Base-by-base conservation (phyloP, 1,140 invertebrate species). In the Apis dorsata region DNA sequence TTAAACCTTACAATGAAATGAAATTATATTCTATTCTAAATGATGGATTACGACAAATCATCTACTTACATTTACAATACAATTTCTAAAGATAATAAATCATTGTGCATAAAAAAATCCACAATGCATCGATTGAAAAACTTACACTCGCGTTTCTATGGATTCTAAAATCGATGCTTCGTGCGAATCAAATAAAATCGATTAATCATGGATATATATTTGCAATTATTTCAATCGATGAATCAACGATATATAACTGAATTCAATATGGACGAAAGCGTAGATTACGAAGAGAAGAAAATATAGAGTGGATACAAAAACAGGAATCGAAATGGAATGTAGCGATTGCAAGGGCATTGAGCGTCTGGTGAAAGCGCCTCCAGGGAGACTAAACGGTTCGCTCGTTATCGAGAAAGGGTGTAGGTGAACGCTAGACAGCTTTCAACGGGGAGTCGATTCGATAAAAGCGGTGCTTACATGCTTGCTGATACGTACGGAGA, bases 311-410 rank as follows among this genome's bases (percentile, higher is more conserved):
- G 13, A 44, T 5, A 28, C 2, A 28, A 34, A 53, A 1, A 12
- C 24, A 21, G 13, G 24, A 62, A 13, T 62, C 5, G 53, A 59
- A 73, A 73, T 71, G 19, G 69, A 65, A 55, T 44, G n/a, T 17
- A 28, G 7, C 11, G 19, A 24, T 65, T 60, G 66, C 3, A 21
- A 28, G 15, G 51, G 24, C 7, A 28, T 34, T 19, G 24, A 49
- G 24, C 28, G 44, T 49, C 59, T 72, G 69, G 24, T 13, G 12
- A 24, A 28, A 80, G 10, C 53, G 78, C 59, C 78, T 60, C 78
- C n/a, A 65, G 78, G 59, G 59, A 80, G 78, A 80, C 73, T 63
- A 73, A 80, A 80, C 78, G 78, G 69, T 79, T 79, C 68, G 78
- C 68, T 79, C 78, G 68, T 79, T 79, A 63, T 60, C 49, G 12